Evolutionary conservation across 1,140 invertebrate species (phyloP).

Genomic region (Bombus waltoni): DNA sequence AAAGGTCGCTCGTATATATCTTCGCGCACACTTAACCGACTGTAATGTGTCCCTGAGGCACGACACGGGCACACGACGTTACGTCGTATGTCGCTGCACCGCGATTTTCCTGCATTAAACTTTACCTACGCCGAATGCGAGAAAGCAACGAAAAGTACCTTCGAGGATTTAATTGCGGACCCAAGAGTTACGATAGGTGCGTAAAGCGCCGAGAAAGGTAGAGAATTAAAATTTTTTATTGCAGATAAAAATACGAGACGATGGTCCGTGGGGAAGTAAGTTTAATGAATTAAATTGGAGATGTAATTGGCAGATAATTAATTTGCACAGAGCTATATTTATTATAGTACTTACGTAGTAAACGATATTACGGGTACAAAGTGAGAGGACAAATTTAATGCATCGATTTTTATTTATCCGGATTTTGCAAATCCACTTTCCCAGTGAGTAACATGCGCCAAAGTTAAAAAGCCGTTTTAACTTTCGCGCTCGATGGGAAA

Average conservation of each 20-base stretch:
- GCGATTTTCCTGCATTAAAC: slow-evolving; percentile 24
- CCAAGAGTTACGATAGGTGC: neutral
- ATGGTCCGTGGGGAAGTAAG: too few species aligned
- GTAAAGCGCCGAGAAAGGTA: neutral
- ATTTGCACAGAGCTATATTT: too few species aligned
- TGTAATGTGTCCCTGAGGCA: neutral
- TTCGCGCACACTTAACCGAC: neutral
- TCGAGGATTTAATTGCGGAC: slow-evolving; percentile 1
- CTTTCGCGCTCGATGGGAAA: neutral
- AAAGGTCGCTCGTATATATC: slow-evolving; percentile 22
- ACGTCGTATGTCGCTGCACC: neutral
- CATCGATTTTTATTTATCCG: too few species aligned
- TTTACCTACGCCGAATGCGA: slow-evolving; percentile 15
- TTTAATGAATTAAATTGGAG: too few species aligned
- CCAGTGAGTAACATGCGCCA: too few species aligned
- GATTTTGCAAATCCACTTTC: too few species aligned
- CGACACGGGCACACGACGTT: neutral
- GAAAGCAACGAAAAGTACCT: neutral
- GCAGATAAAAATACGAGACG: neutral
- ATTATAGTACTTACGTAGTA: too few species aligned
- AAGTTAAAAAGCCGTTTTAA: slow-evolving; percentile 1
- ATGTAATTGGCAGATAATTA: too few species aligned
- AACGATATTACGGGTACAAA: too few species aligned
- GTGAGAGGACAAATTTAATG: too few species aligned
- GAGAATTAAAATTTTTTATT: neutral